These are phyloP conservation scores for Formicarius rufipectus DNA, from an alignment of 2,113 vertebrate species.

Conservation along the genomic window DNA sequence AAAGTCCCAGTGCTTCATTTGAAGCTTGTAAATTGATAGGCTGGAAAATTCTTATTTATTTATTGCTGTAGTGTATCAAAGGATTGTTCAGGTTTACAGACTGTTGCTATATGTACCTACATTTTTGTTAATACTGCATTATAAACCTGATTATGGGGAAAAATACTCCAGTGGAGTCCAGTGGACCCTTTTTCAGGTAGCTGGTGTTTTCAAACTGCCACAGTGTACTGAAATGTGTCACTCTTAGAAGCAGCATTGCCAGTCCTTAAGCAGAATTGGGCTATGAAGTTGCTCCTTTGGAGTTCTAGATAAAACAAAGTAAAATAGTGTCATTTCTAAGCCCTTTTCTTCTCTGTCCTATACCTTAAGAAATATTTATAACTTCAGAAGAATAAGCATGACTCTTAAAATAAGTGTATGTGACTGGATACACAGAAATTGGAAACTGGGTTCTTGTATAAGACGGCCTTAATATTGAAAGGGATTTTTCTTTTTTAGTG, in stretches of 20 bases:
- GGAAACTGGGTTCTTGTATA: neutral
- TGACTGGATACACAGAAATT: neutral
- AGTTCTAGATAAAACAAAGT: neutral
- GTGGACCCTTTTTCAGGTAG: neutral
- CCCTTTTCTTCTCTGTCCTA: neutral
- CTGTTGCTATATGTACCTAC: neutral
- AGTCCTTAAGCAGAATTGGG: conserved; percentile 10
- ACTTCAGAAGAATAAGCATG: neutral
- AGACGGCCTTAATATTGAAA: neutral
- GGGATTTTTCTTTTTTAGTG: neutral
- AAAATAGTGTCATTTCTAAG: neutral
- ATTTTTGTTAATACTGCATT: neutral
- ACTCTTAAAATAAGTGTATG: neutral
- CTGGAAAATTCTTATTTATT: neutral
- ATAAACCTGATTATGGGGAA: conserved; percentile 2
- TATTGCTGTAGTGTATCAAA: neutral
- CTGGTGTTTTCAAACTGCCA: neutral
- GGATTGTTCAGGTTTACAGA: neutral
- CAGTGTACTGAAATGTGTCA: neutral
- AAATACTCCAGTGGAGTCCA: neutral
- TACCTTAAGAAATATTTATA: neutral
- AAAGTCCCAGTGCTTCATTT: neutral
- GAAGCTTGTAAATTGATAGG: neutral
- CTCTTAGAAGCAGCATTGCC: neutral
- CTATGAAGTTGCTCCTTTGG: conserved; percentile 40